Evolutionary conservation across 2,888 invertebrate species (phyloP).

Genomic region (Allophyes oxyacanthae): DNA sequence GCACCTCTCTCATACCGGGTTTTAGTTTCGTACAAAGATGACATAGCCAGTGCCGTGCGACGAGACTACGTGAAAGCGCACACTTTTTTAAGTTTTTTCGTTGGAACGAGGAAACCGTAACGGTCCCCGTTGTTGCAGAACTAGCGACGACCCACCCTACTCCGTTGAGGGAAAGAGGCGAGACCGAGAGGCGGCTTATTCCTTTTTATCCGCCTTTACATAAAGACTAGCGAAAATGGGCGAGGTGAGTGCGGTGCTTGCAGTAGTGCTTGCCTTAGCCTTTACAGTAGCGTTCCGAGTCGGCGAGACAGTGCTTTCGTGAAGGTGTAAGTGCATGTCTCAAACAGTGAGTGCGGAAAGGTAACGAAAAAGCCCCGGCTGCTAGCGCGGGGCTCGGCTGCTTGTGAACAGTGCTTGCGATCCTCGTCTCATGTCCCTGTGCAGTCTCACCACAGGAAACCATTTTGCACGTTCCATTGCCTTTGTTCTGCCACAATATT

Average conservation of each 20-base stretch:
- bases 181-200: conserved; percentile 85
- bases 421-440: conserved; percentile 59
- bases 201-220: conserved; percentile 85
- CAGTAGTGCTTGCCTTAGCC: conserved; percentile 84
- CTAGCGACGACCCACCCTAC: conserved; percentile 86
- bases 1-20: conserved; percentile 86
- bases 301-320: conserved; percentile 78
- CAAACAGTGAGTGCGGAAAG: conserved; percentile 77
- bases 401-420: conserved; percentile 73
- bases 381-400: conserved; percentile 54
- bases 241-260: conserved; percentile 88
- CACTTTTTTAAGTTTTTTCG: conserved; percentile 87
- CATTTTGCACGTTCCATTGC: conserved; percentile 71
- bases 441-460: conserved; percentile 58
- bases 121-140: conserved; percentile 88
- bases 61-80: conserved; percentile 85
- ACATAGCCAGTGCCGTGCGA: conserved; percentile 88
- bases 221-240: conserved; percentile 88
- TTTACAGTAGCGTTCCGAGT: conserved; percentile 74
- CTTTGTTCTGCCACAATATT: conserved; percentile 71
- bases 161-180: conserved; percentile 85
- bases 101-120: conserved; percentile 85
- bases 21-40: conserved; percentile 87
- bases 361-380: conserved; percentile 59
- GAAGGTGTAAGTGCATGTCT: conserved; percentile 83